Evolutionary conservation across 2,797 vertebrate species (phyloP).

Genomic region (Macropodus opercularis): DNA sequence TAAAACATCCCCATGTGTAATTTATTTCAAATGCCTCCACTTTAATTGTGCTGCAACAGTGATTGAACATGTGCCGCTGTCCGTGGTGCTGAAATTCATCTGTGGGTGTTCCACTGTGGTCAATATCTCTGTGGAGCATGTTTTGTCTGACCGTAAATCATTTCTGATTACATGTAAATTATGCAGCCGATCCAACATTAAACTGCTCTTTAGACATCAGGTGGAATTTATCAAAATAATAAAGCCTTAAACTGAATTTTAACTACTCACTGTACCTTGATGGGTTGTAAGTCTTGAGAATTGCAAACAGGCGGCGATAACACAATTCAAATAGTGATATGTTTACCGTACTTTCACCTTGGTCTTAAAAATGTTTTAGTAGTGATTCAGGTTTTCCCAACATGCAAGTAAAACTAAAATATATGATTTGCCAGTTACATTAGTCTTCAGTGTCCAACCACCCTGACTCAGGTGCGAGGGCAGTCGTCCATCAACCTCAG

Average conservation of each 20-base stretch:
- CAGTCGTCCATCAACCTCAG: too few relatives aligned
- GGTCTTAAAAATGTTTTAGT: too few relatives aligned
- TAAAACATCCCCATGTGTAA: constrained; percentile 55
- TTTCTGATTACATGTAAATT: constrained; percentile 62
- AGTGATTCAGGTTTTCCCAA: too few relatives aligned
- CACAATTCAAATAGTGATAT: background rate
- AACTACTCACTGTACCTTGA: background rate
- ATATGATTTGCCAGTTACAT: too few relatives aligned
- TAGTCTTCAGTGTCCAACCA: too few relatives aligned
- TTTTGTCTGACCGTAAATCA: constrained; percentile 52
- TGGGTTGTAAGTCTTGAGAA: background rate
- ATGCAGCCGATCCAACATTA: constrained; percentile 45
- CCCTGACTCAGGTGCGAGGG: too few relatives aligned
- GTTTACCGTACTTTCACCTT: too few relatives aligned
- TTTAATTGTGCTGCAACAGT: constrained; percentile 54
- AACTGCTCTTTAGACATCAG: constrained; percentile 30
- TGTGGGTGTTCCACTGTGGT: constrained; percentile 18
- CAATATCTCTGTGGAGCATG: constrained; percentile 31
- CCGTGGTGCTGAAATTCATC: constrained; percentile 44
- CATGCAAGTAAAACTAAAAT: too few relatives aligned
- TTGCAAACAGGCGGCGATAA: background rate
- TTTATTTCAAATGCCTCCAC: constrained; percentile 55
- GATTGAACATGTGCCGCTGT: constrained; percentile 62
- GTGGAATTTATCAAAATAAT: constrained; percentile 42
- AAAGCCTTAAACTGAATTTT: constrained; percentile 9